phyloP scores from a whole-genome alignment of 1,140 invertebrate genomes.

The Drosophila orena region DNA sequence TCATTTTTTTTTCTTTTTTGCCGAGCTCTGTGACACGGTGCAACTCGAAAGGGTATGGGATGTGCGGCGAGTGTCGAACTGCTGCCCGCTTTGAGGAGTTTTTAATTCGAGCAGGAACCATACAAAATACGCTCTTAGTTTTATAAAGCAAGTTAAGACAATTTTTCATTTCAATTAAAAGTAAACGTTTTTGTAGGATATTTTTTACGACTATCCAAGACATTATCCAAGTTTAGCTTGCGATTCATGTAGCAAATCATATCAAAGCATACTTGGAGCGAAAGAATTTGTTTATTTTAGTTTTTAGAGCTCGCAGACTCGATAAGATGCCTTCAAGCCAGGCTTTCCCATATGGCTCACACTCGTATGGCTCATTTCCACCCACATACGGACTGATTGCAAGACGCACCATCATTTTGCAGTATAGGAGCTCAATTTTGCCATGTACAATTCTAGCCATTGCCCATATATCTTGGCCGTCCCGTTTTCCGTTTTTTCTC shows the following conservation, averaged over 20 bases:
- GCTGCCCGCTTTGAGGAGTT: constrained; percentile 1
- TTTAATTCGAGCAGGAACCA: not conserved
- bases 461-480: constrained; percentile 5
- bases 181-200: too few relatives aligned
- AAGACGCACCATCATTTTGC: constrained; percentile 24
- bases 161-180: not conserved
- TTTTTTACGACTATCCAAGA: too few relatives aligned
- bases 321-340: constrained; percentile 17
- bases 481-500: constrained; percentile 29
- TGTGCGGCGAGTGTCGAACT: not conserved
- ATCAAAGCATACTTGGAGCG: not conserved
- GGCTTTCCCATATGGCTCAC: constrained; percentile 17
- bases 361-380: too few relatives aligned
- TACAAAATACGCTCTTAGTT: not conserved
- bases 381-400: constrained; percentile 18
- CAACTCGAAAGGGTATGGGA: not conserved
- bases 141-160: not conserved
- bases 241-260: too few relatives aligned
- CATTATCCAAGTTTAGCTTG: too few relatives aligned
- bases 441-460: constrained; percentile 31
- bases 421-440: constrained; percentile 26
- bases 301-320: constrained; percentile 12
- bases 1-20: constrained; percentile 5
- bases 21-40: constrained; percentile 12
- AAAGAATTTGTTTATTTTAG: constrained; percentile 8